Evolutionary conservation across 2,797 vertebrate species (phyloP), one percentile per base, ranked within the genome.

Genomic region (Mormyrus proboscirostris): DNA sequence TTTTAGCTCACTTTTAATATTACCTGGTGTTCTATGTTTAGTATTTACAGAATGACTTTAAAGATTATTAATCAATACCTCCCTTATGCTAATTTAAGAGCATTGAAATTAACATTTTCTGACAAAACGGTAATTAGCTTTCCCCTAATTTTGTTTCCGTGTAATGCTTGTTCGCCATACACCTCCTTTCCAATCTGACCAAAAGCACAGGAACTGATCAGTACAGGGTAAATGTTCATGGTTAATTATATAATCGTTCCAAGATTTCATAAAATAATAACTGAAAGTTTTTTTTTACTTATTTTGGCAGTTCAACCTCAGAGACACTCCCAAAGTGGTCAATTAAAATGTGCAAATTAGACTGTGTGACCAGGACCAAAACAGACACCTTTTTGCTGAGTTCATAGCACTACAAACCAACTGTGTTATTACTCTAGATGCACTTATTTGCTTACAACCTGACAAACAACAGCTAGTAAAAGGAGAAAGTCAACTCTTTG

Each of bases 401-500:
- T 87, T 62, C 53, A 47, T 8, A 16, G 47, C 33, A 49, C 76
- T 33, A 57, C 33, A 59, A 6, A 59, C 57, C n/a, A 22, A 22
- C 22, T 9, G 57, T n/a, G 3, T 62, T 22, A 62, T 22, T 25
- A 25, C n/a, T 25, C 65, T 33, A 25, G 65, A 73, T 73, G 25
- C 65, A 73, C 29, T 33, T 69, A 33, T 12, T 73, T 33, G 65
- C 25, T 29, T 73, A 82, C 16, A 2, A 50, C n/a, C 19, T 55
- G 22, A 38, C 83, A 44, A 88, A 38, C 49, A 55, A 19, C 88
- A 49, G 47, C 33, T 59, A 82, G 85, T 53, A 49, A 49, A 47
- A 65, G 44, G 88, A 90, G 89, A 90, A 84, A 88, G 57, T 22
- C 57, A 91, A 90, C 90, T 87, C 86, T 69, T 69, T 69, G 62